A percentile compares a stretch with the other conserved stretches of the same genome.
Conservation (phyloP, 53 echinoderm and acorn worm species). For the Henricia sp. region DNA sequence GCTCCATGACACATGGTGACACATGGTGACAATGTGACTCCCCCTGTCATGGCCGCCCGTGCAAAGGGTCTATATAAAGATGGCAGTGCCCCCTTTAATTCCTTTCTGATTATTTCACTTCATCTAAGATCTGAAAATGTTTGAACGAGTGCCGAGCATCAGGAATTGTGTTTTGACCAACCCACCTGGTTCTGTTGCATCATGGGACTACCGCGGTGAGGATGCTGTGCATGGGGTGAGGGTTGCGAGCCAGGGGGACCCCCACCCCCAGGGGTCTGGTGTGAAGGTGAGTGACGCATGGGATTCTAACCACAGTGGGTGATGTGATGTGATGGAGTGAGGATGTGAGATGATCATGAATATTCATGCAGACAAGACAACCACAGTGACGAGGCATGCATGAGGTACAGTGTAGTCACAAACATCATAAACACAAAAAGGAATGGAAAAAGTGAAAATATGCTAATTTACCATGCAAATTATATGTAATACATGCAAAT, state of each 20-base stretch:
- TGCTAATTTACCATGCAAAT: conserved; percentile 14
- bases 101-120: too few relatives aligned
- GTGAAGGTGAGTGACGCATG: conserved; percentile 62
- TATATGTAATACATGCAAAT: not conserved
- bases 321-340: conserved; percentile 5
- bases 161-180: too few relatives aligned
- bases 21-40: too few relatives aligned
- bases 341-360: conserved; percentile 13
- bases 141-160: too few relatives aligned
- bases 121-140: too few relatives aligned
- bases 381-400: conserved; percentile 28
- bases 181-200: conserved; percentile 84
- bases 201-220: conserved; percentile 74
- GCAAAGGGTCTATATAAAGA: too few relatives aligned
- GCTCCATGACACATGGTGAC: too few relatives aligned
- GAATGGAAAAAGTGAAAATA: not conserved
- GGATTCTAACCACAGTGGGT: conserved; percentile 47
- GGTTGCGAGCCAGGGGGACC: conserved; percentile 75
- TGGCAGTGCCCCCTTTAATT: too few relatives aligned
- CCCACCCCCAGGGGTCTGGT: conserved; percentile 58
- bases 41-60: too few relatives aligned
- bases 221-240: conserved; percentile 79
- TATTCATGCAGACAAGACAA: not conserved
- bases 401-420: conserved; percentile 26
- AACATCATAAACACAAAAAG: conserved; percentile 42